Evolutionary conservation across 2,888 invertebrate species (phyloP).

Genomic region (Therioaphis trifolii): DNA sequence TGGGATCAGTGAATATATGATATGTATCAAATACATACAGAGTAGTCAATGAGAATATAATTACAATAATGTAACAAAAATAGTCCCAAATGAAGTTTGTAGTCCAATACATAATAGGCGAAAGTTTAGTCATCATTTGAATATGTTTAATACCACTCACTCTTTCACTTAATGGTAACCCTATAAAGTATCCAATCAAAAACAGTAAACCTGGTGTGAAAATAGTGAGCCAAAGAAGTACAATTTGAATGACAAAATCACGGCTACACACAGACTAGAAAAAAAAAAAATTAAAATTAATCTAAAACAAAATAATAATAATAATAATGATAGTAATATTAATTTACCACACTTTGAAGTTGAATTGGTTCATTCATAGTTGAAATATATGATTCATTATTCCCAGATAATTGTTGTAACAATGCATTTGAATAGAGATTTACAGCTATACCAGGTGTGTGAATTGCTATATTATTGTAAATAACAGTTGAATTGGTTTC

Average conservation of each 20-base stretch:
- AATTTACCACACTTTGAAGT: neutral
- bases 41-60: neutral
- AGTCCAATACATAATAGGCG: slow-evolving; percentile 75
- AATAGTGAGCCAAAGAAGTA: slow-evolving; percentile 35
- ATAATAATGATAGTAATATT: neutral
- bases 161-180: slow-evolving; percentile 76
- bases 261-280: slow-evolving; percentile 19
- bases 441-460: slow-evolving; percentile 72
- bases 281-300: neutral
- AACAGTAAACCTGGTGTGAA: slow-evolving; percentile 68
- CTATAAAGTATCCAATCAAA: slow-evolving; percentile 72
- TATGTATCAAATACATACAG: slow-evolving; percentile 31
- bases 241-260: neutral
- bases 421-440: slow-evolving; percentile 68
- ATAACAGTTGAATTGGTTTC: slow-evolving; percentile 69
- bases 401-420: slow-evolving; percentile 46
- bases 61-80: slow-evolving; percentile 66
- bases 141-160: slow-evolving; percentile 75
- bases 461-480: slow-evolving; percentile 72
- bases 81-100: slow-evolving; percentile 74
- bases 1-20: slow-evolving; percentile 23
- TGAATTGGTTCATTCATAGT: slow-evolving; percentile 36
- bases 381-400: slow-evolving; percentile 35
- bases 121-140: slow-evolving; percentile 77
- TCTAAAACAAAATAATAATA: too few species aligned